Evolutionary conservation across 2,888 invertebrate genomes (phyloP), one percentile per base, ranked within the genome.

Genomic region (Drosophila nr. fundita): DNA sequence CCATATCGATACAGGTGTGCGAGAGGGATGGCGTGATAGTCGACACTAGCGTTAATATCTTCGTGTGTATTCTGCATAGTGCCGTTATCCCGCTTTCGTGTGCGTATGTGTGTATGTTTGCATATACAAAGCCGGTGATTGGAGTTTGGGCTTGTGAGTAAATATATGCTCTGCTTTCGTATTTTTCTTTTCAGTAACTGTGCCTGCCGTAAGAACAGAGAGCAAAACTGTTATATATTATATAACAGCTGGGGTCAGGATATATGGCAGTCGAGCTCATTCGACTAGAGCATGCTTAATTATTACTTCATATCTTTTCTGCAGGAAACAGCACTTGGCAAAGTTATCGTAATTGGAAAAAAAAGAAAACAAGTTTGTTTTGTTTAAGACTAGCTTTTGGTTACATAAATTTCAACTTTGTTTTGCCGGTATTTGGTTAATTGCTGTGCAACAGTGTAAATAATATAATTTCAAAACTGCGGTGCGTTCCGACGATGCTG

Each of bases 401-500:
- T 57, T 58, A 21, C 11, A 21, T 59, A n/a, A n/a, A 30, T 1
- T 21, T 15, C 2, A 57, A 21, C 5, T 57, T 24, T 21, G 3
- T 15, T 29, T 18, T 27, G 18, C 1, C 1, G 18, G 29, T 18
- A 27, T 27, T 2, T 18, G 18, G 48, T 45, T 21, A 21, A 45
- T 45, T 45, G 45, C 21, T 45, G 21, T 21, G 21, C 2, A 45
- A 13, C 21, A 45, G 21, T 21, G 21, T 13, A 21, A 45, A 21
- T 21, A 21, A 21, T 45, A 21, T 2, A 7, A 45, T 45, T 45
- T 21, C 2, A 6, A 13, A 57, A 34, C 24, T 61, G 61, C n/a
- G 73, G 78, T 64, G 45, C 27, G 7, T 18, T 55, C 49, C 2
- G 61, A 78, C 13, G 73, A 67, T 57, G 57, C 82, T 6, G 58